These are phyloP conservation scores for Metopolophium dirhodum DNA, from an alignment of 1,140 invertebrate species.

Conservation along the genomic window DNA sequence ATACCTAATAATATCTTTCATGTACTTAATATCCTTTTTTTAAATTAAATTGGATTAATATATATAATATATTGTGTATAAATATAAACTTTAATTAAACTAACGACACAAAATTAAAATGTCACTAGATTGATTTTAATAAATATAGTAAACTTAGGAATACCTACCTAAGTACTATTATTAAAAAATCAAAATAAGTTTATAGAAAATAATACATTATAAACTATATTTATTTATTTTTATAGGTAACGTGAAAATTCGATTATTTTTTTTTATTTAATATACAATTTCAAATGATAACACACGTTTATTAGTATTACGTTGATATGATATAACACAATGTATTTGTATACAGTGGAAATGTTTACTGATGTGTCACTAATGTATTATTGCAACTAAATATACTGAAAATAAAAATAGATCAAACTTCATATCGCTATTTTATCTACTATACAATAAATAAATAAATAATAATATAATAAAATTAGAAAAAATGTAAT, in stretches of 20 bases:
- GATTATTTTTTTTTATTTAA: background rate
- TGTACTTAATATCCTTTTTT: too few relatives aligned
- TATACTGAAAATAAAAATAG: background rate
- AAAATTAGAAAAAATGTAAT: background rate
- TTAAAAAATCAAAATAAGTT: background rate
- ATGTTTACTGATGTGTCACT: background rate
- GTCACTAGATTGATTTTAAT: too few relatives aligned
- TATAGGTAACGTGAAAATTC: background rate
- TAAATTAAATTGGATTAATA: too few relatives aligned
- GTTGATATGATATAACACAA: background rate
- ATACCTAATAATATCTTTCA: too few relatives aligned
- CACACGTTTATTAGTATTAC: too few relatives aligned
- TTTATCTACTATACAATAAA: background rate
- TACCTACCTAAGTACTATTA: background rate
- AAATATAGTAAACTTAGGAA: background rate
- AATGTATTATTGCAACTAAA: background rate
- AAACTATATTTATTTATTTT: background rate
- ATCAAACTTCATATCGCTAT: background rate
- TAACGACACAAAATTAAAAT: too few relatives aligned
- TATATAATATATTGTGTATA: too few relatives aligned
- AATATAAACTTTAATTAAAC: too few relatives aligned
- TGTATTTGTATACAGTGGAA: background rate
- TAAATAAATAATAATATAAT: background rate
- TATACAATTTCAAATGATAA: too few relatives aligned
- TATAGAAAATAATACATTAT: background rate